phyloP scores from a whole-genome alignment of 1,140 invertebrate species.

The Phymastichus coffea region DNA sequence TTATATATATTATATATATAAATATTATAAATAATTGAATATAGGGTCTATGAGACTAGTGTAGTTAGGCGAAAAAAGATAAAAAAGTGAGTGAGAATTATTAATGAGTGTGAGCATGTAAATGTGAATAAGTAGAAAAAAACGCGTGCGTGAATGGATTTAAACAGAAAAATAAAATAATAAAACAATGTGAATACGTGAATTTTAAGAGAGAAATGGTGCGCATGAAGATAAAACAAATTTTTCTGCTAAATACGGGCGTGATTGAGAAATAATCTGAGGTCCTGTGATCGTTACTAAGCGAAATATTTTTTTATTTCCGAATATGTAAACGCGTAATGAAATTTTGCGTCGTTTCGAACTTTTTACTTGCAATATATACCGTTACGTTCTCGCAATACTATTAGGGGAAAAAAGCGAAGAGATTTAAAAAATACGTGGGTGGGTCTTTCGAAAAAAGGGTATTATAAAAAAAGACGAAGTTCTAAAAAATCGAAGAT shows the following conservation, averaged over 20 bases:
- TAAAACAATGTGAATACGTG: not conserved
- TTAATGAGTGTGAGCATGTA: conserved; percentile 22
- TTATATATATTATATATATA: conserved; percentile 53
- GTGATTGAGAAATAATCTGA: conserved; percentile 57
- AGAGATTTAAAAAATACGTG: conserved; percentile 38
- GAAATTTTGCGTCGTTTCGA: conserved; percentile 55
- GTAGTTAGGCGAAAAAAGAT: conserved; percentile 51
- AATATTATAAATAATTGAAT: conserved; percentile 58
- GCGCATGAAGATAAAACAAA: conserved; percentile 20
- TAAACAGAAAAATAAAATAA: not conserved
- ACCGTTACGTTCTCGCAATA: conserved; percentile 59
- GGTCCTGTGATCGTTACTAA: conserved; percentile 60
- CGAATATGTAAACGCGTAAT: conserved; percentile 53
- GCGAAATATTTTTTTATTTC: conserved; percentile 61
- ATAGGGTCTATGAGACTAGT: conserved; percentile 58
- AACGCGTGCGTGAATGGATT: conserved; percentile 21
- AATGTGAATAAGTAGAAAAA: conserved; percentile 6
- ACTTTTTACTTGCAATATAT: conserved; percentile 58
- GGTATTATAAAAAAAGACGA: conserved; percentile 9
- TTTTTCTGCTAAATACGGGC: conserved; percentile 45
- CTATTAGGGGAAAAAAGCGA: conserved; percentile 47
- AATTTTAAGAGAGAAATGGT: conserved; percentile 13
- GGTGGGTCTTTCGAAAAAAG: conserved; percentile 24
- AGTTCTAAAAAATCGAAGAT: conserved; percentile 10
- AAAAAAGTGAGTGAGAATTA: conserved; percentile 32